phyloP scores from a whole-genome alignment of 2,797 vertebrate genomes.

The Pipistrellus kuhlii region DNA sequence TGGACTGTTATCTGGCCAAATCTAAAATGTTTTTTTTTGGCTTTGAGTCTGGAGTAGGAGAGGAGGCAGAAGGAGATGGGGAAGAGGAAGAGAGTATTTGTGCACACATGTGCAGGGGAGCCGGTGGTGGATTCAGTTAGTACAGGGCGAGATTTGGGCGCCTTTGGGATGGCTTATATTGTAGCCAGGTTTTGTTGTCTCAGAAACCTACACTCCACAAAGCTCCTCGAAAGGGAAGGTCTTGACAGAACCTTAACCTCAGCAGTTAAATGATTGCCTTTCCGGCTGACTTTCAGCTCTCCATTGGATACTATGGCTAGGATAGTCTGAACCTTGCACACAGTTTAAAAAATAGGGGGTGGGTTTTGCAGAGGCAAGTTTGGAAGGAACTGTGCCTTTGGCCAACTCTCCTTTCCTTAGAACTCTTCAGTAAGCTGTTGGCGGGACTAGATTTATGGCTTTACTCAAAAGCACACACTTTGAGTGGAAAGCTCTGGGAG shows the following conservation, averaged over 20 bases:
- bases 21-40: neutral
- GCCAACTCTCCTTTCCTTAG: neutral
- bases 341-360: neutral
- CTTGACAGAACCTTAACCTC: neutral
- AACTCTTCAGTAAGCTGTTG: neutral
- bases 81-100: neutral
- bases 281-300: neutral
- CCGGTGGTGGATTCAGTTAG: neutral
- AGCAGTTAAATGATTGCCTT: neutral
- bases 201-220: accelerated
- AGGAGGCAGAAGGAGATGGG: neutral
- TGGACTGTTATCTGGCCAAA: neutral
- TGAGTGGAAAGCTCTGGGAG: neutral
- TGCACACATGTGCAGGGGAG: neutral
- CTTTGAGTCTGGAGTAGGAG: neutral
- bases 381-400: neutral
- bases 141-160: neutral
- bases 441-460: neutral
- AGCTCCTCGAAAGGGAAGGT: neutral
- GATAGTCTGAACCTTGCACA: neutral
- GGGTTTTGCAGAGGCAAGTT: neutral
- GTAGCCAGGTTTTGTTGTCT: neutral
- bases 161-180: neutral
- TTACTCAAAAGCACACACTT: neutral
- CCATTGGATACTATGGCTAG: neutral